Percentiles rank a stretch among this genome's conserved stretches.
These are phyloP conservation scores for Ancistrus triradiatus DNA, from an alignment of 2,113 vertebrate species.

Conservation along the genomic window DNA sequence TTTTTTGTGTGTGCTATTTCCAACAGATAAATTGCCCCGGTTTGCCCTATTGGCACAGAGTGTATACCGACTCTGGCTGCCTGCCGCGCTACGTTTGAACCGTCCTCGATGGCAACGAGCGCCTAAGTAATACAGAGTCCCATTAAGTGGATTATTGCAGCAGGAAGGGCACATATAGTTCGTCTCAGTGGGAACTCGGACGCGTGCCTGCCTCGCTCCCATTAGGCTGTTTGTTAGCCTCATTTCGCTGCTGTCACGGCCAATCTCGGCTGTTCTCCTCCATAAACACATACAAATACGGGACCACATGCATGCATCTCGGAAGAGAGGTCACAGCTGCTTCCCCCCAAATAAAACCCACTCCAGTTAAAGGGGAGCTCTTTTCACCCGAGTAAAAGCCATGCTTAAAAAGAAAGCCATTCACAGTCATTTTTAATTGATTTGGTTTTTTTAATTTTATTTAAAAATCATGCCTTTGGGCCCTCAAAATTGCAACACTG, in stretches of 20 bases:
- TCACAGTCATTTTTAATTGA: too few relatives aligned
- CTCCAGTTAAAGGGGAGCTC: too few relatives aligned
- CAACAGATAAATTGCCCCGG: slow-evolving; percentile 24
- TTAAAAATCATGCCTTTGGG: too few relatives aligned
- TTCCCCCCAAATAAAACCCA: slow-evolving; percentile 31
- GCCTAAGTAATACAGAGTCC: slow-evolving; percentile 29
- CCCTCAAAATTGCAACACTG: too few relatives aligned
- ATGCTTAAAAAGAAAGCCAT: too few relatives aligned
- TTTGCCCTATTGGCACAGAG: slow-evolving; percentile 28
- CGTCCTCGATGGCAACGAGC: slow-evolving; percentile 17
- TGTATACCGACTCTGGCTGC: slow-evolving; percentile 1
- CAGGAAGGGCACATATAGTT: slow-evolving; percentile 41
- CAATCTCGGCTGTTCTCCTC: slow-evolving; percentile 60
- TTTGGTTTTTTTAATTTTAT: too few relatives aligned
- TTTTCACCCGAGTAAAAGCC: too few relatives aligned
- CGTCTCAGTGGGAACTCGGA: slow-evolving; percentile 41
- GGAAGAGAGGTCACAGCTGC: slow-evolving; percentile 37
- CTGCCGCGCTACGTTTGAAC: slow-evolving; percentile 9
- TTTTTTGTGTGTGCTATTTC: slow-evolving; percentile 21
- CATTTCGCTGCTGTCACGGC: slow-evolving; percentile 75
- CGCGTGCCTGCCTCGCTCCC: slow-evolving; percentile 62
- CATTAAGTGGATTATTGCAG: slow-evolving; percentile 44
- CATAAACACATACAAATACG: slow-evolving; percentile 38
- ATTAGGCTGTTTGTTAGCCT: slow-evolving; percentile 70
- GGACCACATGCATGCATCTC: slow-evolving; percentile 22